A percentile compares a stretch with the other conserved stretches of the same genome.
Conservation (phyloP, 35 echinoderm and acorn worm genomes). For the Apostichopus californicus region DNA sequence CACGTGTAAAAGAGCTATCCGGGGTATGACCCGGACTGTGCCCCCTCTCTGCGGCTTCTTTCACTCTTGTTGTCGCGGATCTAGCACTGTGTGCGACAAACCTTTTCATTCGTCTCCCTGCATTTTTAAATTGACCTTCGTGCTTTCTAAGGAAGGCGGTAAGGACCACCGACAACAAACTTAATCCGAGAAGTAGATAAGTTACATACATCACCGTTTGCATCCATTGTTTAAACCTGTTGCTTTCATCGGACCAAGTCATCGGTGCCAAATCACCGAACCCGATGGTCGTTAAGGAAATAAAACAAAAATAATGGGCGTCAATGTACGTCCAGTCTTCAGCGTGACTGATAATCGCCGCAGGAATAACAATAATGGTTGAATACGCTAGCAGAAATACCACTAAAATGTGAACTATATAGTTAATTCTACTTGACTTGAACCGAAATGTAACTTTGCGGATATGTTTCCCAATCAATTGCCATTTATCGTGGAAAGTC, state of each 20-base stretch:
- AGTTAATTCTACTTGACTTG: slow-evolving; percentile 24
- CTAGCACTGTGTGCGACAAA: slow-evolving; percentile 43
- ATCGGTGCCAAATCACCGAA: slow-evolving; percentile 85
- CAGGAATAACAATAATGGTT: slow-evolving; percentile 63
- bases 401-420: background rate
- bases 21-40: background rate
- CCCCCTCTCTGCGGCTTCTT: slow-evolving; percentile 30
- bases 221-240: background rate
- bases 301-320: slow-evolving; percentile 86
- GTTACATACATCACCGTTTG: slow-evolving; percentile 69
- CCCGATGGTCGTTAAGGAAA: slow-evolving; percentile 88
- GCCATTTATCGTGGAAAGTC: slow-evolving; percentile 63
- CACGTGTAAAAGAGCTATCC: background rate
- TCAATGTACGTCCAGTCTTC: slow-evolving; percentile 80
- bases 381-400: slow-evolving; percentile 58
- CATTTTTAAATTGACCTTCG: slow-evolving; percentile 12
- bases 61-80: slow-evolving; percentile 18
- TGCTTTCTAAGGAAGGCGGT: slow-evolving; percentile 46
- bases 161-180: slow-evolving; percentile 67
- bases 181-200: slow-evolving; percentile 74
- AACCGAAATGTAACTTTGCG: slow-evolving; percentile 35
- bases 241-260: slow-evolving; percentile 43
- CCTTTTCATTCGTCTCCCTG: slow-evolving; percentile 34
- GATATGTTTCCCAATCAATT: slow-evolving; percentile 24
- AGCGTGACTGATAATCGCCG: slow-evolving; percentile 56